Conservation (phyloP, 1,140 invertebrate species). For the Forficula auricularia region DNA sequence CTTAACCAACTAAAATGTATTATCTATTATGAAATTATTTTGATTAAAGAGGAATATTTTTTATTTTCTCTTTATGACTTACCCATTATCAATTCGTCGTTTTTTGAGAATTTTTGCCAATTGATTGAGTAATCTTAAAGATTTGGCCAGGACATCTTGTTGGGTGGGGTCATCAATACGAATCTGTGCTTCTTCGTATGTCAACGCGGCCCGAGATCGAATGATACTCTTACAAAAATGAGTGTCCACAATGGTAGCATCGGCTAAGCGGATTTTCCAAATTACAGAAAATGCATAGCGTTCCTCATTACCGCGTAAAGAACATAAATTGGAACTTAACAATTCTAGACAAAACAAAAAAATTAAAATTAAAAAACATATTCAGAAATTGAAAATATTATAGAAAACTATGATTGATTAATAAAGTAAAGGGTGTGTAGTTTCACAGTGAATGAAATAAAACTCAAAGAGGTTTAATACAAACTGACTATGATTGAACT, state of each 20-base stretch:
- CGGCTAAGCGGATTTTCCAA: conserved; percentile 64
- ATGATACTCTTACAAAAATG: conserved; percentile 89
- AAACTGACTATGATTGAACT: no score
- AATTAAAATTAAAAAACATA: neutral
- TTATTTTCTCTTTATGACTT: conserved; percentile 16
- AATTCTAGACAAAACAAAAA: conserved; percentile 38
- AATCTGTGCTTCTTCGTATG: conserved; percentile 88
- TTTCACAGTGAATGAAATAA: no score
- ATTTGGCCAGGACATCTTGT: conserved; percentile 53
- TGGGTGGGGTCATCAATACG: conserved; percentile 69
- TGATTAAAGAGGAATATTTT: no score
- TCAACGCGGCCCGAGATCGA: conserved; percentile 68
- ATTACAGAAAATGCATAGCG: conserved; percentile 85
- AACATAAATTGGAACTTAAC: conserved; percentile 84
- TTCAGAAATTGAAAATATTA: neutral
- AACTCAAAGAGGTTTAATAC: no score
- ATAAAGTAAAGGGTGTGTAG: no score
- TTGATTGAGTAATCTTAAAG: conserved; percentile 61
- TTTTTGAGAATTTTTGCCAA: conserved; percentile 83
- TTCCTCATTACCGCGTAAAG: conserved; percentile 60
- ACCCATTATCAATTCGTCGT: conserved; percentile 74
- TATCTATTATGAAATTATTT: no score
- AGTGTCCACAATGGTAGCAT: conserved; percentile 68
- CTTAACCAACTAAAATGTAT: no score
- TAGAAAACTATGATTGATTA: neutral